Evolutionary conservation across 2,888 invertebrate species (phyloP).

Genomic region (Lottia scabra): DNA sequence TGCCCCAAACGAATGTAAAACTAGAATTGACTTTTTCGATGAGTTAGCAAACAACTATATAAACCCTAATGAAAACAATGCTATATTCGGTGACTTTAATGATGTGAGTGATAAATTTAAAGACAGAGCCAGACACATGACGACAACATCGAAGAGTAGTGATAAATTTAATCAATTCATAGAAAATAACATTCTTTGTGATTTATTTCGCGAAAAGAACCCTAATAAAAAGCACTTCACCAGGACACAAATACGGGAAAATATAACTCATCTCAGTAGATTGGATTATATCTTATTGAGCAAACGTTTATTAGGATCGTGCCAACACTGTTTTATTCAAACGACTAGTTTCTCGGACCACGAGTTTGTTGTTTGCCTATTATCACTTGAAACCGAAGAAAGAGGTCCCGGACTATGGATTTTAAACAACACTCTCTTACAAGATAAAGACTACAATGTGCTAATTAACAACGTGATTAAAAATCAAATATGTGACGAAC

Average conservation of each 20-base stretch:
- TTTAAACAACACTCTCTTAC: background rate
- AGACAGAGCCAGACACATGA: background rate
- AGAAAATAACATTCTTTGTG: background rate
- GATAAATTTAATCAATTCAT: background rate
- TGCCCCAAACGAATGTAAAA: background rate
- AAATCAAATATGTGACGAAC: background rate
- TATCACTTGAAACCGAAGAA: background rate
- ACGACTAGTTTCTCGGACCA: background rate
- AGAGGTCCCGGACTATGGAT: background rate
- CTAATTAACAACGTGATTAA: background rate
- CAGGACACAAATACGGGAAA: too few species aligned
- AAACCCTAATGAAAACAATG: background rate
- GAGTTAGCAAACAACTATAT: background rate
- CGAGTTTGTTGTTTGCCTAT: background rate
- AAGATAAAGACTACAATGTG: background rate
- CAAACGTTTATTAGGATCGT: too few species aligned
- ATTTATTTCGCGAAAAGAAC: background rate
- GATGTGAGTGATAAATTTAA: background rate
- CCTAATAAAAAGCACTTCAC: background rate
- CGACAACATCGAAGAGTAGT: background rate
- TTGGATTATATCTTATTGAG: background rate
- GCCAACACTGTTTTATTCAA: background rate
- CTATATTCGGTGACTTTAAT: background rate
- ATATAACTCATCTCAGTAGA: too few species aligned
- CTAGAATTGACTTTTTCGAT: background rate